Evolutionary conservation across 2,113 vertebrate species (phyloP), one percentile per base, ranked within the genome.

Genomic region (Tylochromis polylepis): DNA sequence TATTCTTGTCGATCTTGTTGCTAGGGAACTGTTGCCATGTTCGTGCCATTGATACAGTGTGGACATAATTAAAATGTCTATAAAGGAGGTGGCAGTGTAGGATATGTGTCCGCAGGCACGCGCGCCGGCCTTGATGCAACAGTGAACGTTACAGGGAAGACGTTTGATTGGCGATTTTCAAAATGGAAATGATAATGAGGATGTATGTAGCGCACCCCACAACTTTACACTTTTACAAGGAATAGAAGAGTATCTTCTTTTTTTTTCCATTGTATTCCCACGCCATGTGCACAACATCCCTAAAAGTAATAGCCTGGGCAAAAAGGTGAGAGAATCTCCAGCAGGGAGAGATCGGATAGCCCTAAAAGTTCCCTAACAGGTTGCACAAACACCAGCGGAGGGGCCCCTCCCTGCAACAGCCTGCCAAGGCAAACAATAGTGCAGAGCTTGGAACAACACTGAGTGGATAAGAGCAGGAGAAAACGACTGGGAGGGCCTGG

Each of bases 371-470:
- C 95, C 95, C 95, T 81, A 94, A 96, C 96, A 96, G 95, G 96
- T 96, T 96, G 95, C 88, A 94, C 93, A 94, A 94, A 96, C 95
- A 94, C 85, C 90, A 92, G 92, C 53, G 3, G 85, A 91, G 91
- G 88, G 89, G 95, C 96, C 95, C 95, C 95, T 96, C 96, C 96
- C 95, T 96, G 95, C 62, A 87, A 90, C 92, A 94, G 92, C 87
- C 95, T 95, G 96, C 96, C 96, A 96, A 97, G 94, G 94, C 95
- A 97, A 96, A 97, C 95, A 96, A 95, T 94, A 91, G 93, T 89
- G 95, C 90, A 57, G 94, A 89, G 95, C 95, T 97, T 95, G 95
- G 93, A 96, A 96, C 95, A 96, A 96, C 96, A 96, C 85, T 1
- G 84, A 94, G 88, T 89, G 94, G 95, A 96, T 95, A 94, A 93